Evolutionary conservation across 2,113 vertebrate genomes (phyloP).

Genomic region (Actenoides lindsayi): DNA sequence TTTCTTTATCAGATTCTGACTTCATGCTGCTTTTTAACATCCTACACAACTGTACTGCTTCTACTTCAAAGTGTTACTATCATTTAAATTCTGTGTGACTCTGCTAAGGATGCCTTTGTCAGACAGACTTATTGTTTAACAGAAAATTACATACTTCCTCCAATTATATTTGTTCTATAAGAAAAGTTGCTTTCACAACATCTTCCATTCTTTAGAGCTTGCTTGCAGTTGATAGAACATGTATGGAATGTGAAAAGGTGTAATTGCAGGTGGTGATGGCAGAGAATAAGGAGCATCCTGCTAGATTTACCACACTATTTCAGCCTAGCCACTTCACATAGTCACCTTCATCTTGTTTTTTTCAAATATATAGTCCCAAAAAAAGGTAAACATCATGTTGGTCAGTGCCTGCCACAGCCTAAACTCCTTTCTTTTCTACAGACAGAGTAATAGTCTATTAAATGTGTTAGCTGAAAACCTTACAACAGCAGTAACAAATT

Average conservation of each 20-base stretch:
- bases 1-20: background rate
- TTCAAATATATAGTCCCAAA: background rate
- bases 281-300: background rate
- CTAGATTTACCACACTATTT: background rate
- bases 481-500: background rate
- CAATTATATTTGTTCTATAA: background rate
- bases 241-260: background rate
- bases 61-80: background rate
- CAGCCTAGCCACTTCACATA: background rate
- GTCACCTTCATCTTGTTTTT: background rate
- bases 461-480: background rate
- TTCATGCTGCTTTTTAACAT: background rate
- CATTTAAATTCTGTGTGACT: background rate
- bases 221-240: background rate
- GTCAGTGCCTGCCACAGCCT: background rate
- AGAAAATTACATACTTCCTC: background rate
- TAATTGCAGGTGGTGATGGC: background rate
- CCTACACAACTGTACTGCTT: background rate
- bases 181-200: background rate
- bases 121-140: background rate
- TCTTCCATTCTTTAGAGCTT: background rate
- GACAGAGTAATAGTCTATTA: background rate
- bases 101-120: background rate
- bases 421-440: background rate
- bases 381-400: background rate